Conservation (phyloP, 2,113 vertebrate genomes). For the Cariama cristata region DNA sequence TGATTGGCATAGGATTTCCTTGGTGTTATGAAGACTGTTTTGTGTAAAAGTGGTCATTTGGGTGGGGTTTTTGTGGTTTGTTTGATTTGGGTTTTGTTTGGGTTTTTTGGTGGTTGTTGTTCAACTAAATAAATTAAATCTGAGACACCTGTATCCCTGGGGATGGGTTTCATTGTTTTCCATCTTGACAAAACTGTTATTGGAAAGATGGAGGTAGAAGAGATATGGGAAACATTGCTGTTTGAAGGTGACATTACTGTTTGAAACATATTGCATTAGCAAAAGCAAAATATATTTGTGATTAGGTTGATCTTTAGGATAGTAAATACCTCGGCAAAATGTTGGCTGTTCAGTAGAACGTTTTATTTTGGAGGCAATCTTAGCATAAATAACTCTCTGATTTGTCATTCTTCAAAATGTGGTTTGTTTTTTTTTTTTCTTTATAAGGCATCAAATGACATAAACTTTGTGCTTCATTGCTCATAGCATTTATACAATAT, state of each 20-base stretch:
- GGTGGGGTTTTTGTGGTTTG: no score
- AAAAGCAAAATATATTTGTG: background rate
- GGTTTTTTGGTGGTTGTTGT: background rate
- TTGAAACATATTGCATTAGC: fast-evolving
- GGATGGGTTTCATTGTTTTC: background rate
- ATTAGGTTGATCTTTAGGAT: background rate
- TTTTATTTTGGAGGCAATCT: background rate
- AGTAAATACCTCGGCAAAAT: background rate
- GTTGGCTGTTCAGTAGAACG: background rate
- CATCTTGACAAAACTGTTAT: background rate
- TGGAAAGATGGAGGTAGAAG: background rate
- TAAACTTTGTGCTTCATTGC: background rate
- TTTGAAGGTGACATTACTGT: background rate
- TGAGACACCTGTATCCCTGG: background rate
- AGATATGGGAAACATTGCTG: background rate
- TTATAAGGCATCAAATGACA: background rate
- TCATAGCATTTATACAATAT: background rate
- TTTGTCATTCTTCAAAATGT: background rate
- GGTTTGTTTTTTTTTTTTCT: background rate
- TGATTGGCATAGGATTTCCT: background rate
- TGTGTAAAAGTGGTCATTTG: background rate
- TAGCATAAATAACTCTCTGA: background rate
- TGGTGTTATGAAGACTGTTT: background rate
- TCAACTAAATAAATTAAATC: background rate
- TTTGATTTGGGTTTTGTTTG: background rate